These are phyloP conservation scores for Ploceus nigricollis DNA, from an alignment of 2,113 vertebrate genomes.

Conservation along the genomic window DNA sequence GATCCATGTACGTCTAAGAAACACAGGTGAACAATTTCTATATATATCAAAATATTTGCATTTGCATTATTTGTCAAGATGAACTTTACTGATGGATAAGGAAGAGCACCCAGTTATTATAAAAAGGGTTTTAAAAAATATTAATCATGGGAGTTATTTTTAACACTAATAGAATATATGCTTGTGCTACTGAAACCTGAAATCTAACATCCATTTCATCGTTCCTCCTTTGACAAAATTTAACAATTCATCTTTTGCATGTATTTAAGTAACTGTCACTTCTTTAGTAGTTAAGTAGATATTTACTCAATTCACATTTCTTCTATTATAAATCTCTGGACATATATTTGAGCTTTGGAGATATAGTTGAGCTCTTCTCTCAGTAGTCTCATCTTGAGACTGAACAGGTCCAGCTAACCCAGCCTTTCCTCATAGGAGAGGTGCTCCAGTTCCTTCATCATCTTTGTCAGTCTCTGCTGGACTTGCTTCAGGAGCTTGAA, in stretches of 20 bases:
- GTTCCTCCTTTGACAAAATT: neutral
- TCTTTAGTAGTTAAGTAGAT: neutral
- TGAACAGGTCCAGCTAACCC: neutral
- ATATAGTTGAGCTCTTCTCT: neutral
- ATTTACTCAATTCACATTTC: neutral
- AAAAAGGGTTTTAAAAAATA: accelerated
- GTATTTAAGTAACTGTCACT: neutral
- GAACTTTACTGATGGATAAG: neutral
- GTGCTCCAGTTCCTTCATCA: neutral
- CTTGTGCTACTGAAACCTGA: neutral
- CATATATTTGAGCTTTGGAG: too few species aligned
- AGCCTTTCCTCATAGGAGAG: neutral
- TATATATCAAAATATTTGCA: neutral
- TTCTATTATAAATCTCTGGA: neutral
- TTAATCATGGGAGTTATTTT: neutral
- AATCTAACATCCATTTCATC: neutral
- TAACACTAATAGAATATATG: neutral
- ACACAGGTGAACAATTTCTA: accelerated
- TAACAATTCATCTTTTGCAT: neutral
- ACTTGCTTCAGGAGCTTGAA: neutral
- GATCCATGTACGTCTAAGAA: neutral
- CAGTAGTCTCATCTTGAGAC: neutral
- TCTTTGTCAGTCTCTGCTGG: neutral
- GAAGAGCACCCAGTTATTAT: neutral
- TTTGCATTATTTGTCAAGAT: neutral